A percentile compares a stretch with the other conserved stretches of the same genome.
These are phyloP conservation scores for Petrocephalus sullivani DNA, from an alignment of 2,797 vertebrate genomes.

Conservation along the genomic window DNA sequence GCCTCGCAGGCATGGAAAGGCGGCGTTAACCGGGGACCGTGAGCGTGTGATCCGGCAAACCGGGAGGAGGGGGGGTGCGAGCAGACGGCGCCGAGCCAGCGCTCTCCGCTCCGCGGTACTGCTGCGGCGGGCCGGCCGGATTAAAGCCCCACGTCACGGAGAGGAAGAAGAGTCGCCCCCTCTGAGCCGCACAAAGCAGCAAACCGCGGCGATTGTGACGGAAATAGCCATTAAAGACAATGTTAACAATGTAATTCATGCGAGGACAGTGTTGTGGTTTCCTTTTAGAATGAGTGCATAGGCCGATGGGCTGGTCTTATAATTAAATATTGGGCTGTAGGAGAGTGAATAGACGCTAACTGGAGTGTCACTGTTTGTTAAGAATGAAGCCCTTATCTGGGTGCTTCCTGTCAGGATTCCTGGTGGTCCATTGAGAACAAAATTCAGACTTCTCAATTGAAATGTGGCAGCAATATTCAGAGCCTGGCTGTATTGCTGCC, in stretches of 20 bases:
- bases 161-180: background rate
- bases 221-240: background rate
- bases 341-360: background rate
- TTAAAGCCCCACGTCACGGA: background rate
- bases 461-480: background rate
- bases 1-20: background rate
- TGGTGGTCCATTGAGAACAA: background rate
- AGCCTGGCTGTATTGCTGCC: background rate
- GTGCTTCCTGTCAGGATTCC: background rate
- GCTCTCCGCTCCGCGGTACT: background rate
- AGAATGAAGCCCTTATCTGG: background rate
- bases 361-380: background rate
- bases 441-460: background rate
- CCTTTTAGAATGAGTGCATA: background rate
- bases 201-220: background rate
- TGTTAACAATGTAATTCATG: slow-evolving; percentile 1
- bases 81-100: background rate
- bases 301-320: background rate
- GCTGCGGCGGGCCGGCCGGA: background rate
- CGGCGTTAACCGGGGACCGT: background rate
- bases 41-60: background rate
- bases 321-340: background rate
- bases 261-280: background rate
- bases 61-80: background rate
- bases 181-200: background rate